Evolutionary conservation across 2,113 vertebrate species (phyloP), one percentile per base, ranked within the genome.

Genomic region (Rhea pennata): DNA sequence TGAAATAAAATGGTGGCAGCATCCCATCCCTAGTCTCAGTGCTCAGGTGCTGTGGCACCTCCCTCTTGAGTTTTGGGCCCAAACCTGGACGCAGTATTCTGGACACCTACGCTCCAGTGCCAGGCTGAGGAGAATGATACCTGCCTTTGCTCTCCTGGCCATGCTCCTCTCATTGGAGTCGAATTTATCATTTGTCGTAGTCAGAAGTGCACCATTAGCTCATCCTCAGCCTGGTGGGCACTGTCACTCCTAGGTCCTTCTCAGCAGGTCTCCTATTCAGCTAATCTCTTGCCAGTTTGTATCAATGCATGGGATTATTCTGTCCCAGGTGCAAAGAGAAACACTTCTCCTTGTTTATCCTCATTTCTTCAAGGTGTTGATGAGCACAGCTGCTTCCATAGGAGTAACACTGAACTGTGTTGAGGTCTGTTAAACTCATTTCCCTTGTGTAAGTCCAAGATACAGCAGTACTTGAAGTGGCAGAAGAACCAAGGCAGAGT

Each of bases 391-490:
- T 86, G 72, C 64, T 93, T 11, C 64, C 4, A 3, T 82, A 64
- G 36, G 86, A 87, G 65, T 54, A 88, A 83, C 77, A 40, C 80
- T 54, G 73, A 75, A 70, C 80, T 24, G 54, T 72, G 84, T 46
- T 81, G 62, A 89, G 88, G 61, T 80, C 67, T 67, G 46, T 67
- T 78, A 71, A 93, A 85, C 84, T 82, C 84, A 15, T 92, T 82
- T 84, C 66, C 77, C 33, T 6, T 10, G 71, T 82, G 84, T 66
- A 95, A 64, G 53, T 91, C 70, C 11, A 59, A 0, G 3, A 59
- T 62, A 73, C 53, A 69, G 4, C 22, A 11, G 80, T 26, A 79
- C 54, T n/a, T 88, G 61, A 50, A 62, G 83, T 31, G 61, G 70
- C 42, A 81, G 70, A 65, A 46, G 40, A 90, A 54, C 64, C 33